Evolutionary conservation across 2,113 vertebrate species (phyloP).

Genomic region (Anseranas semipalmata): DNA sequence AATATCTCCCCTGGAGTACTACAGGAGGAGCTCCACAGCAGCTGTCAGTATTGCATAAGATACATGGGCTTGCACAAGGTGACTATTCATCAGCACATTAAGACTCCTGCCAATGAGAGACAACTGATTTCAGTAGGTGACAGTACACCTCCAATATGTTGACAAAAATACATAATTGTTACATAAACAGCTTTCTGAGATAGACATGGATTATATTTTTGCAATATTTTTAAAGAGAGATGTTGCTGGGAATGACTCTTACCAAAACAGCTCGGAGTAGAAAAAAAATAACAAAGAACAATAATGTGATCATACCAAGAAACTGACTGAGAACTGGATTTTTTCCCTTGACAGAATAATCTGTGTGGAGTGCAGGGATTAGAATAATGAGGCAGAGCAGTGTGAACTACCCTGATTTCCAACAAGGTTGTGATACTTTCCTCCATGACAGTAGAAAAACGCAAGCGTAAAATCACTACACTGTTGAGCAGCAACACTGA

Average conservation of each 20-base stretch:
- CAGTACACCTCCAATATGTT: neutral
- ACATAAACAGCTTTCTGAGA: neutral
- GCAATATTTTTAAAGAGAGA: neutral
- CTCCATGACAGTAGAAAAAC: neutral
- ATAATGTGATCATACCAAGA: conserved; percentile 15
- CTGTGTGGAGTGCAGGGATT: neutral
- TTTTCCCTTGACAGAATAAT: neutral
- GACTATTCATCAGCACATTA: neutral
- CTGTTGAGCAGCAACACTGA: neutral
- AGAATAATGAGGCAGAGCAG: neutral
- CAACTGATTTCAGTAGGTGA: neutral
- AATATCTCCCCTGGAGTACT: neutral
- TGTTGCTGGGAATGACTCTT: neutral
- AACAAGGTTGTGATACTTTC: neutral
- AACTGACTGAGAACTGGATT: conserved; percentile 6
- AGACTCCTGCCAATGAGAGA: neutral
- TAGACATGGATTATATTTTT: neutral
- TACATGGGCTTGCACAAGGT: neutral
- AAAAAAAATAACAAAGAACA: conserved; percentile 14
- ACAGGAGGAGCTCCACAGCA: neutral
- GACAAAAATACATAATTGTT: neutral
- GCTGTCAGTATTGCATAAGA: neutral
- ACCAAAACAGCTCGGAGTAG: neutral
- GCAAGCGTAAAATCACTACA: neutral
- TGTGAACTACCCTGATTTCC: neutral